Evolutionary conservation across 2,888 invertebrate genomes (phyloP), one percentile per base, ranked within the genome.

Genomic region (Cephus sareptanus): DNA sequence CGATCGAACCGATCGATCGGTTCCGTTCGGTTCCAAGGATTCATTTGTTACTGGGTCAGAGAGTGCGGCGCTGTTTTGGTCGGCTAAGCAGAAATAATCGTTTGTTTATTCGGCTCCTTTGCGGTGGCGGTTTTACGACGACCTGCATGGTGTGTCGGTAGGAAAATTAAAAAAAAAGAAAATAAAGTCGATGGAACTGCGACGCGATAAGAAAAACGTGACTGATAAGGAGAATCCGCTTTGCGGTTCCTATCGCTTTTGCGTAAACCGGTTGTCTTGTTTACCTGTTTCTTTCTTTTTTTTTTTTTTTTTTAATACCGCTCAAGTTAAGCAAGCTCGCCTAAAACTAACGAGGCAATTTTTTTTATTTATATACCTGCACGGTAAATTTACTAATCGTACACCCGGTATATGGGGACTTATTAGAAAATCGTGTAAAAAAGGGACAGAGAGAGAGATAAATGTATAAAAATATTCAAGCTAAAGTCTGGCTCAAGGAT

Each of bases 31-130:
- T 23, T 83, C 79, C 84, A 85, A 85, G 85, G 82, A 79, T 79
- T 79, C 69, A 13, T 76, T 56, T 78, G 83, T 83, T 84, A 84
- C 81, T 83, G 79, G 85, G 85, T 82, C 85, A 83, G 79, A 79
- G 34, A 75, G 11, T n/a, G 73, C 73, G 79, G 69, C 74, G 80
- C 75, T 73, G 78, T 77, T 81, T 78, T 78, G 76, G 74, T 78
- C 73, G 73, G 70, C 23, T 69, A 70, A 73, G n/a, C 78, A 73
- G 11, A 74, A 70, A 77, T 76, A 79, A 79, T 73, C 34, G 74
- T 76, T 75, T 73, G 69, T 74, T 74, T 40, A 75, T 56, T 73
- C 13, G 76, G 31, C 31, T 34, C 12, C 34, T 35, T 74, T 34
- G 15, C 34, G 34, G 74, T 74, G 23, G 74, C 23, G 34, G 23